Evolutionary conservation across 2,888 invertebrate genomes (phyloP), one percentile per base, ranked within the genome.

Genomic region (Mesorhabditis belari): DNA sequence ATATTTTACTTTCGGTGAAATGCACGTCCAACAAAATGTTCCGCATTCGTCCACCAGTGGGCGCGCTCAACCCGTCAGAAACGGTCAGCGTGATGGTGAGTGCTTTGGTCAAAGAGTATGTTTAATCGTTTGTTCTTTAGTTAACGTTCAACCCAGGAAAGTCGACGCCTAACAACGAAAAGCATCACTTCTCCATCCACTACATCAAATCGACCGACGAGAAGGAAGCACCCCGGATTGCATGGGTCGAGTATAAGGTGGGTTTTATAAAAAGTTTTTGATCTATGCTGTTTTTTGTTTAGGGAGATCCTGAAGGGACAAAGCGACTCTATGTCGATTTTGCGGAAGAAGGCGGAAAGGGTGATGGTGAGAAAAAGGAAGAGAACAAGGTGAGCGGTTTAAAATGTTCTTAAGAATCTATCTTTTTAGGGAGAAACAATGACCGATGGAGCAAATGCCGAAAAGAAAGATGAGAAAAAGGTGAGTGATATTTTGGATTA

Each of bases 151-250:
- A 63, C 50, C 50, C 69, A 2, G 71, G 70, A 49, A 73, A 73
- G 56, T 49, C 57, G 21, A 66, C 73, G 49, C 76, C 76, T 5
- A 73, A 73, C 6, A 71, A 61, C 44, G 63, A 61, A 17, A 73
- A 74, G 59, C 76, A 76, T 60, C 75, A 75, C 65, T 76, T 76
- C 62, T 74, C 71, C 49, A 35, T 76, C 55, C 76, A 76, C 63
- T 66, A 73, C 56, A 28, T 66, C 50, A 73, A 72, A 60, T 9
- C 49, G 23, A 19, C 57, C 27, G 69, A 69, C 35, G 69, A 69
- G 50, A 57, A 61, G 23, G 63, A 62, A 55, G 44, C 62, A 3
- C 61, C 73, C 5, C 63, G 75, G 6, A 53, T 51, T 0, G 55
- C 62, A 17, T 75, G 71, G 73, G 50, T 66, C 27, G 56, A 69